Evolutionary conservation across 2,888 invertebrate species (phyloP), one percentile per base, ranked within the genome.

Genomic region (Latheticus oryzae): DNA sequence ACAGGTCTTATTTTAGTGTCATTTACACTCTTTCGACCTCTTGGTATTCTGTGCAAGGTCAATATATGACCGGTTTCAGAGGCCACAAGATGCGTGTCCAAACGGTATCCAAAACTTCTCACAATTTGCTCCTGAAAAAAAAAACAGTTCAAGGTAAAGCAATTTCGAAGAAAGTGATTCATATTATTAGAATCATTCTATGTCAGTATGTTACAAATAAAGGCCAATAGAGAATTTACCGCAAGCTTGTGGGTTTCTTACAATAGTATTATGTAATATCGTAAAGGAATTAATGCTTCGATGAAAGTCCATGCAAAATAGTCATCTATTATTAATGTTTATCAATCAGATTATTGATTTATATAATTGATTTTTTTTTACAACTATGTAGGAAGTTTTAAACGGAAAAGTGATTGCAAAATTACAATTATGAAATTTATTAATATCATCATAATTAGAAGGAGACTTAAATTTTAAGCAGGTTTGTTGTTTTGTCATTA

Each of bases 31-130:
- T 72, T 71, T 38, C 69, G 72, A 9, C 83, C 81, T 63, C 76
- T 69, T 2, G 83, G 82, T 60, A 86, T 84, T 51, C 85, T 74
- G 63, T 85, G 85, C 30, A 85, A 57, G 2, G 77, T 78, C 12
- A 86, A 71, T 23, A 85, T 77, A 66, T 82, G 85, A 1, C 85
- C 85, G 69, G 85, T 85, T 19, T 76, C 68, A 0, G 85, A 84
- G 3, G 66, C 67, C 1, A 80, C 77, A 37, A 69, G 63, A 63
- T 82, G 79, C 1, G 70, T 67, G 66, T 82, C 80, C n/a, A 76
- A 74, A 1, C 76, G 78, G 59, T 80, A 82, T 1, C 80, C 80
- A 50, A 76, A 73, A 30, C 74, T 68, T 52, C 63, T 60, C 5
- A 79, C 76, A 17, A 82, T 61, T 43, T 76, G 70, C 54, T 77